Percentiles rank a stretch among this genome's conserved stretches.
phyloP scores from a whole-genome alignment of 2,888 invertebrate species.

The Stenichneumon culpator region DNA sequence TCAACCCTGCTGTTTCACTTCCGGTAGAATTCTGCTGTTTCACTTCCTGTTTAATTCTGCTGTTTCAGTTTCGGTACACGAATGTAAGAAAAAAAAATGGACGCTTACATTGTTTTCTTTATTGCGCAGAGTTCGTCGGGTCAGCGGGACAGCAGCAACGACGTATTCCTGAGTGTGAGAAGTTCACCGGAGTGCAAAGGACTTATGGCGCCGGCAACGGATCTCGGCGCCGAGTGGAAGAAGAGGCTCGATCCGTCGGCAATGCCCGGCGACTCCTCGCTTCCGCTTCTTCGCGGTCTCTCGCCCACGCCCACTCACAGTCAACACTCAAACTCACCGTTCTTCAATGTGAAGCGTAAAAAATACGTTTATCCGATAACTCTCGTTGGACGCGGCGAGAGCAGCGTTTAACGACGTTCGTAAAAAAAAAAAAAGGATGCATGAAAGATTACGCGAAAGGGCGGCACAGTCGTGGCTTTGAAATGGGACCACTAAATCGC shows the following conservation, averaged over 20 bases:
- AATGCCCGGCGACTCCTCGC: constrained; percentile 85
- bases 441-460: neutral
- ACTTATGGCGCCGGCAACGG: constrained; percentile 83
- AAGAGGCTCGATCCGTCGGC: constrained; percentile 76
- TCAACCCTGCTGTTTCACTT: neutral
- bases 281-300: constrained; percentile 87
- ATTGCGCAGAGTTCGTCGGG: constrained; percentile 74
- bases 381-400: constrained; percentile 86
- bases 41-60: too few relatives aligned
- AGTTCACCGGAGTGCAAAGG: constrained; percentile 83
- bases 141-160: constrained; percentile 79
- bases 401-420: constrained; percentile 85
- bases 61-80: neutral
- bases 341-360: constrained; percentile 88
- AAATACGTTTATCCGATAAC: constrained; percentile 88
- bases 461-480: constrained; percentile 64
- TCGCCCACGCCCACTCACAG: constrained; percentile 81
- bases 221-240: constrained; percentile 83
- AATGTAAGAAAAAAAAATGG: neutral
- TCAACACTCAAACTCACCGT: constrained; percentile 84
- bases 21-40: too few relatives aligned
- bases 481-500: constrained; percentile 66
- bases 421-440: neutral
- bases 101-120: neutral
- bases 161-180: constrained; percentile 81